phyloP scores from a whole-genome alignment of 2,113 vertebrate species.

The Lates calcarifer region DNA sequence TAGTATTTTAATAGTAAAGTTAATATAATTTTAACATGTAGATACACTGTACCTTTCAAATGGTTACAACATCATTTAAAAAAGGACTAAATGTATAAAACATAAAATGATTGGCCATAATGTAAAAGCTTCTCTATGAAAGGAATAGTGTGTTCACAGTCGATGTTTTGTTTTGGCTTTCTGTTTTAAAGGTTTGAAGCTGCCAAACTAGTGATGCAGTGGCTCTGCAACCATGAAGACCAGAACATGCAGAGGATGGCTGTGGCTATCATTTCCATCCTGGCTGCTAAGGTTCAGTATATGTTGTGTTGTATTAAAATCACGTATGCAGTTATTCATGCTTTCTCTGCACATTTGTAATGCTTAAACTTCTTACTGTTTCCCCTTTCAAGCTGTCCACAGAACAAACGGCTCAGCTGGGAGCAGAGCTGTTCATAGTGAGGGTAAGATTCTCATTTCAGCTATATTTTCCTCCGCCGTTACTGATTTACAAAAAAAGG shows the following conservation, averaged over 20 bases:
- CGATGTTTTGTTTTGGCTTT: background rate
- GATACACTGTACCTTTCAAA: background rate
- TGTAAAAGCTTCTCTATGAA: background rate
- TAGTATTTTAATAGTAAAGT: background rate
- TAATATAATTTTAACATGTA: background rate
- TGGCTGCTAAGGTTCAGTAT: constrained; percentile 94
- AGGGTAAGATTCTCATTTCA: constrained; percentile 84
- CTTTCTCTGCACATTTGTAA: background rate
- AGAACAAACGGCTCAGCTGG: constrained; percentile 97
- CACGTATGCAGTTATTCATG: background rate
- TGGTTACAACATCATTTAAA: background rate
- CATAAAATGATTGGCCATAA: background rate
- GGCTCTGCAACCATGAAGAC: constrained; percentile 99
- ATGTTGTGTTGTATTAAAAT: background rate
- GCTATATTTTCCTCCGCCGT: background rate
- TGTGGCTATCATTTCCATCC: constrained; percentile 98
- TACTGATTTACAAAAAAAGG: background rate
- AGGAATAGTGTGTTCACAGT: background rate
- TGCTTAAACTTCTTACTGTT: background rate
- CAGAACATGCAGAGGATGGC: constrained; percentile 99
- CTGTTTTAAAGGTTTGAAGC: constrained; percentile 92
- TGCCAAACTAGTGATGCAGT: constrained; percentile 99
- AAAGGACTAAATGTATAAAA: background rate
- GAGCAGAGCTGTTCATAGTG: constrained; percentile 97
- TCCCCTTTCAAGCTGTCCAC: constrained; percentile 90